Evolutionary conservation across 2,113 vertebrate species (phyloP).

Genomic region (Pimephales promelas): DNA sequence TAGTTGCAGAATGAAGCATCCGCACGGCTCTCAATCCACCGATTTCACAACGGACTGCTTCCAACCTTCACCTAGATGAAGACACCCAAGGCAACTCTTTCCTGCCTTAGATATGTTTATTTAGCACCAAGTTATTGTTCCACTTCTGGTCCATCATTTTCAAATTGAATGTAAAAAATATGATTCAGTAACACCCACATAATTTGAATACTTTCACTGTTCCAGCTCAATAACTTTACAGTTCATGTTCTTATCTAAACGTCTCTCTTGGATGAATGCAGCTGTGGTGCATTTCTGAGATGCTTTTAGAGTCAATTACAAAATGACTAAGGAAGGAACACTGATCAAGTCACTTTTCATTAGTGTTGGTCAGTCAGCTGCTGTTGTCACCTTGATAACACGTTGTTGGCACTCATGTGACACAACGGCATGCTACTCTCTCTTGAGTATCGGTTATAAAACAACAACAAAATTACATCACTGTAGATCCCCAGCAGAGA

Average conservation of each 20-base stretch:
- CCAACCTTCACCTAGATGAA: background rate
- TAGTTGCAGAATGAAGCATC: constrained; percentile 51
- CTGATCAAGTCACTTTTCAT: background rate
- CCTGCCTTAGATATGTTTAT: background rate
- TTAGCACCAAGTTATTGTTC: background rate
- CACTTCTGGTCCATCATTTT: constrained; percentile 22
- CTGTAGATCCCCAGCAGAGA: constrained; percentile 36
- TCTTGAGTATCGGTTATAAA: constrained; percentile 1
- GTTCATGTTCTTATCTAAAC: constrained; percentile 17
- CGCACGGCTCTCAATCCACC: constrained; percentile 52
- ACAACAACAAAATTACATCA: constrained; percentile 3
- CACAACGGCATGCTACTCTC: constrained; percentile 54
- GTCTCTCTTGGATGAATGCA: constrained; percentile 16
- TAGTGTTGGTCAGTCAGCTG: background rate
- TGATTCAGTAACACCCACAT: background rate
- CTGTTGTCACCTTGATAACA: constrained; percentile 48
- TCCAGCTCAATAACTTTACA: background rate
- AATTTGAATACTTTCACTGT: background rate
- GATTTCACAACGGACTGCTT: constrained; percentile 38
- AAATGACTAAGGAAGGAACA: background rate
- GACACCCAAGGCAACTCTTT: background rate
- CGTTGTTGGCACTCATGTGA: constrained; percentile 52
- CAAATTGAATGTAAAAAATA: background rate
- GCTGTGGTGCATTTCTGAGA: constrained; percentile 35
- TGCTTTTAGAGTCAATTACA: constrained; percentile 3